Conservation (phyloP, 2,888 invertebrate genomes). For the Tubulanus polymorphus region DNA sequence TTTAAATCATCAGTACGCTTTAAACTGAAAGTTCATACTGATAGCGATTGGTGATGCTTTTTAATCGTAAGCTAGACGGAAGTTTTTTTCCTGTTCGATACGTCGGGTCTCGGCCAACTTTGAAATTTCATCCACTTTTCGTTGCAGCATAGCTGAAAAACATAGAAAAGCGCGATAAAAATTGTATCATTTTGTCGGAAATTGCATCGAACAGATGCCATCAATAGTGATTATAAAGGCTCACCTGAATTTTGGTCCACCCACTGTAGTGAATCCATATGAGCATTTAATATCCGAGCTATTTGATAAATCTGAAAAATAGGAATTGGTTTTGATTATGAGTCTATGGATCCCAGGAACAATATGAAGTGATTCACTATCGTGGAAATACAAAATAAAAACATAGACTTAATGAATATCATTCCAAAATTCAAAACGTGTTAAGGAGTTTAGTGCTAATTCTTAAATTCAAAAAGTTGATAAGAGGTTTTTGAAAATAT, state of each 20-base stretch:
- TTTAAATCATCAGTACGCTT: too few relatives aligned
- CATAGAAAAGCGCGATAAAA: background rate
- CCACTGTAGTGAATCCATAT: conserved; percentile 95
- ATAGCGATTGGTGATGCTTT: too few relatives aligned
- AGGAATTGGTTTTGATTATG: conserved; percentile 19
- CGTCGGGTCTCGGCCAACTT: conserved; percentile 67
- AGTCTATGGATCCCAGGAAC: too few relatives aligned
- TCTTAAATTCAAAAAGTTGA: too few relatives aligned
- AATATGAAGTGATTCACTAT: too few relatives aligned
- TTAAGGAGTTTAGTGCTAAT: too few relatives aligned
- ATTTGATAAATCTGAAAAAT: conserved; percentile 78
- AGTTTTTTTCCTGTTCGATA: conserved; percentile 65
- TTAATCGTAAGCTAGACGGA: conserved; percentile 34
- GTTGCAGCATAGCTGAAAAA: conserved; percentile 63
- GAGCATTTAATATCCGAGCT: conserved; percentile 88
- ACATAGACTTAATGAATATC: too few relatives aligned
- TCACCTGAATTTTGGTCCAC: conserved; percentile 74
- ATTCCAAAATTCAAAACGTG: too few relatives aligned
- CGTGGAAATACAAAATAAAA: too few relatives aligned
- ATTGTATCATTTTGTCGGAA: background rate
- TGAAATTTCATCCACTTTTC: conserved; percentile 76
- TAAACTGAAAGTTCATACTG: too few relatives aligned
- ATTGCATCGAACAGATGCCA: background rate
- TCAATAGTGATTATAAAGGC: background rate
- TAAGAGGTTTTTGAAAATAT: too few relatives aligned